Conservation (phyloP, 1,140 invertebrate genomes). For the Dendrolimus kikuchii region DNA sequence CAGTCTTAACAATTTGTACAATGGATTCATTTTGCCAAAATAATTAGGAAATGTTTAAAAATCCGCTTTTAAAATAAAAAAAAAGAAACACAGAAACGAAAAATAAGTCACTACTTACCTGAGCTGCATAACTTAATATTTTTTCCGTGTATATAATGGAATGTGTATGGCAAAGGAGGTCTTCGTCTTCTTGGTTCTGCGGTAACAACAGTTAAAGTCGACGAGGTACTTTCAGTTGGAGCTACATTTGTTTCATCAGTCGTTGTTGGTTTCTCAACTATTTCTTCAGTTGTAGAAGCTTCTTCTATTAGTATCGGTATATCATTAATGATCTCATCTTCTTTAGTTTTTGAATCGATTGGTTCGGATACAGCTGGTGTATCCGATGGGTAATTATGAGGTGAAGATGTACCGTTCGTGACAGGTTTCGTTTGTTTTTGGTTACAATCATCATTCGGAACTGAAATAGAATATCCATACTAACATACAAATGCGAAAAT, state of each 20-base stretch:
- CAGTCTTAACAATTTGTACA: too few relatives aligned
- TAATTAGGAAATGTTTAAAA: too few relatives aligned
- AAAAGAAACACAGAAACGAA: not conserved
- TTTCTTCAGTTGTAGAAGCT: too few relatives aligned
- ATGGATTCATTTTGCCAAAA: too few relatives aligned
- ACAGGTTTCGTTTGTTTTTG: too few relatives aligned
- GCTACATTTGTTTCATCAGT: not conserved
- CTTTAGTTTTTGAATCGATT: not conserved
- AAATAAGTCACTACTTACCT: slow-evolving; percentile 22
- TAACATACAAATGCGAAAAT: too few relatives aligned
- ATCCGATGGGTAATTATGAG: not conserved
- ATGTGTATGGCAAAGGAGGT: slow-evolving; percentile 33
- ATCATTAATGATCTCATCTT: not conserved
- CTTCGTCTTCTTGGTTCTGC: not conserved
- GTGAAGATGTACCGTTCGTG: too few relatives aligned
- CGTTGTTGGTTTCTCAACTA: too few relatives aligned
- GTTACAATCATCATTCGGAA: too few relatives aligned
- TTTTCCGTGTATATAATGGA: slow-evolving; percentile 41
- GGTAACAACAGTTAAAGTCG: not conserved
- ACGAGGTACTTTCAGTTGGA: not conserved
- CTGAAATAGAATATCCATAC: too few relatives aligned
- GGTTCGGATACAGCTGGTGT: not conserved
- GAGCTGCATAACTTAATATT: slow-evolving; percentile 51
- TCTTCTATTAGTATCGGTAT: too few relatives aligned
- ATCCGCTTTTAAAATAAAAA: not conserved